Base-by-base conservation (phyloP, 2,113 vertebrate species). In the Ovis canadensis region DNA sequence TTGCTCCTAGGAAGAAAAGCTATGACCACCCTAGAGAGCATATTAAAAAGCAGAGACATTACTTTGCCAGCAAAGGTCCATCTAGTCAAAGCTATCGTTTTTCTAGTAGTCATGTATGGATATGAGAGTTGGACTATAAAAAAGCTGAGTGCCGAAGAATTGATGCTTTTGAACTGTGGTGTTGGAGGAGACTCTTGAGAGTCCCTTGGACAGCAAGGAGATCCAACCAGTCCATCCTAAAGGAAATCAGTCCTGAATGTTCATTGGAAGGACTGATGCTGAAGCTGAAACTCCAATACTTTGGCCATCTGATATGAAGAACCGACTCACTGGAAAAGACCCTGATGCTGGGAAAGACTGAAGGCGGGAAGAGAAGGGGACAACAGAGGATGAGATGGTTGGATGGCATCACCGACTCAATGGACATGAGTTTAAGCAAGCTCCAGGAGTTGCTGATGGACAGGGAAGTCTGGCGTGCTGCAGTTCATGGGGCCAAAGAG, bases 101-200 rank as follows among this genome's bases (percentile, higher is more conserved):
- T 71, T 23, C n/a, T 5, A 36, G 4, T 21, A 23, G 64, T 71
- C n/a, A 71, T 23, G n/a, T 36, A 36, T 23, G 9, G n/a, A 71
- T 71, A 9, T 11, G 16, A 23, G 9, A 71, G 64, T 67, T 67
- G 64, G 64, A 36, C 33, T 71, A 11, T 71, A 12, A 71, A 23
- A 71, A 12, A 21, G 64, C 64, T 12, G 19, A 36, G 19, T 0
- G 17, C 5, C 0, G 0, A 71, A 71, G n/a, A 71, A 71, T 12
- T 36, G 9, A 36, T 71, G 64, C 19, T 71, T 71, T 71, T 71
- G 64, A 71, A 36, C 64, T 36, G n/a, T 36, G 64, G 17, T 71
- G 17, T 23, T 36, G 19, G n/a, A 71, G 64, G 2, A 36, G 17
- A 71, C 9, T 71, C n/a, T 36, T 71, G 4, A 71, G 19, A 71